Evolutionary conservation across 2,888 invertebrate genomes (phyloP).

Genomic region (Athalia circularis): DNA sequence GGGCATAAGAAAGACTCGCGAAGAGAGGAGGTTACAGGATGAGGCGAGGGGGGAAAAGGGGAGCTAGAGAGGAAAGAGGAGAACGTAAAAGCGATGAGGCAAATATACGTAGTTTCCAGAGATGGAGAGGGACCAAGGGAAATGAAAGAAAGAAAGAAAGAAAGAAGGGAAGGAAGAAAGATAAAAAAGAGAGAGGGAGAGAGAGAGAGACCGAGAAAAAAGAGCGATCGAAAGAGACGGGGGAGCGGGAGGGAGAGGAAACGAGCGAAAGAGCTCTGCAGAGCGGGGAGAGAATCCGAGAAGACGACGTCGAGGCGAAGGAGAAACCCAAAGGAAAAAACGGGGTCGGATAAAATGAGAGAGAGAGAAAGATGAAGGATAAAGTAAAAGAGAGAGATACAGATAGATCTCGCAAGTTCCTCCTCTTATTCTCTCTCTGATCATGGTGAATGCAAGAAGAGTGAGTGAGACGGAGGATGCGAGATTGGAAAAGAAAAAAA

Average conservation of each 20-base stretch:
- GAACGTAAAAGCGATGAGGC: slow-evolving; percentile 11
- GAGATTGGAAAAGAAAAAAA: slow-evolving; percentile 68
- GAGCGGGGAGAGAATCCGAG: slow-evolving; percentile 63
- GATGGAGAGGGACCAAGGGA: slow-evolving; percentile 4
- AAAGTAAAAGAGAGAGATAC: slow-evolving; percentile 53
- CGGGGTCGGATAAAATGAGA: slow-evolving; percentile 66
- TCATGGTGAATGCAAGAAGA: slow-evolving; percentile 42
- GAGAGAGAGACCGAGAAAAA: slow-evolving; percentile 47
- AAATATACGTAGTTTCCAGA: slow-evolving; percentile 16
- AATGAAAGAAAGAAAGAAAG: not conserved
- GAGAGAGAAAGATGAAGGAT: slow-evolving; percentile 65
- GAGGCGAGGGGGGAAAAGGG: slow-evolving; percentile 39
- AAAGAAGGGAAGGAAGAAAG: slow-evolving; percentile 52
- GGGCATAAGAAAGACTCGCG: not conserved
- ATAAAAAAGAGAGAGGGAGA: slow-evolving; percentile 51
- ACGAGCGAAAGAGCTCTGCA: slow-evolving; percentile 77
- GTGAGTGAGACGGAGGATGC: slow-evolving; percentile 56
- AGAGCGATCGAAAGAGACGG: slow-evolving; percentile 48
- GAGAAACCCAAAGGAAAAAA: slow-evolving; percentile 59
- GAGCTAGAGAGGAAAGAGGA: slow-evolving; percentile 35
- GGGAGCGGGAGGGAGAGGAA: slow-evolving; percentile 68
- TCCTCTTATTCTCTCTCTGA: not conserved
- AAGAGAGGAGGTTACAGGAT: slow-evolving; percentile 45
- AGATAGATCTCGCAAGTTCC: slow-evolving; percentile 41
- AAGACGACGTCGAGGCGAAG: slow-evolving; percentile 65